A percentile compares a stretch with the other conserved stretches of the same genome.
Conservation (phyloP, 2,797 vertebrate species). For the Tragopan temminckii region DNA sequence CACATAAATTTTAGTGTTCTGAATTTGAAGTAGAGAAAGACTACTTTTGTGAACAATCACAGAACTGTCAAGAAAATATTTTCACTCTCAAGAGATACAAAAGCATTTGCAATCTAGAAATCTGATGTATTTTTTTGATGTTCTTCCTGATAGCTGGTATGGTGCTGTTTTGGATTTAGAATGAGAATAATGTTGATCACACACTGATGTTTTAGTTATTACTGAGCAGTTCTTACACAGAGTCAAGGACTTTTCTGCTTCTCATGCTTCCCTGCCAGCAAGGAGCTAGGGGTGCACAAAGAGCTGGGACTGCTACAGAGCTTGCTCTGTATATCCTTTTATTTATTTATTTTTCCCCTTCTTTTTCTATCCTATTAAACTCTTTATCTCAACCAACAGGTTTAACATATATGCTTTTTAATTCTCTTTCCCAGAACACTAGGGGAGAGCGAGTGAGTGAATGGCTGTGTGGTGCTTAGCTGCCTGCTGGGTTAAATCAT, state of each 20-base stretch:
- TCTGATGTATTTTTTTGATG: neutral
- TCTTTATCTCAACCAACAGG: neutral
- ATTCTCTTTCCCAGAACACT: neutral
- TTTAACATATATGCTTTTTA: neutral
- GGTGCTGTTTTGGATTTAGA: neutral
- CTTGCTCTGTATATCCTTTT: neutral
- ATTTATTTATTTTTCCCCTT: no score
- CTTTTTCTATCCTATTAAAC: neutral
- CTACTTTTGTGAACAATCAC: neutral
- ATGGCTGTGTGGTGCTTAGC: neutral
- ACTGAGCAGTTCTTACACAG: no score
- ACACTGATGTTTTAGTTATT: no score
- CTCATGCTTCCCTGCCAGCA: no score
- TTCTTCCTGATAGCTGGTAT: neutral
- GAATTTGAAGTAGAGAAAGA: neutral
- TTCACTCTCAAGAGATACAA: neutral
- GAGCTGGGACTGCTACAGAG: neutral
- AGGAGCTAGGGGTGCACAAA: no score
- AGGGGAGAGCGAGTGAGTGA: neutral
- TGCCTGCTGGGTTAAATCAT: neutral
- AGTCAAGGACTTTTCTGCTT: no score
- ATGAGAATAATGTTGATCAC: no score
- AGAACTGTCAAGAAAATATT: neutral
- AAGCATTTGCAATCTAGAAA: neutral
- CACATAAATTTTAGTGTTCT: neutral